phyloP scores from a whole-genome alignment of 2,113 vertebrate species.

The Alligator mississippiensis region DNA sequence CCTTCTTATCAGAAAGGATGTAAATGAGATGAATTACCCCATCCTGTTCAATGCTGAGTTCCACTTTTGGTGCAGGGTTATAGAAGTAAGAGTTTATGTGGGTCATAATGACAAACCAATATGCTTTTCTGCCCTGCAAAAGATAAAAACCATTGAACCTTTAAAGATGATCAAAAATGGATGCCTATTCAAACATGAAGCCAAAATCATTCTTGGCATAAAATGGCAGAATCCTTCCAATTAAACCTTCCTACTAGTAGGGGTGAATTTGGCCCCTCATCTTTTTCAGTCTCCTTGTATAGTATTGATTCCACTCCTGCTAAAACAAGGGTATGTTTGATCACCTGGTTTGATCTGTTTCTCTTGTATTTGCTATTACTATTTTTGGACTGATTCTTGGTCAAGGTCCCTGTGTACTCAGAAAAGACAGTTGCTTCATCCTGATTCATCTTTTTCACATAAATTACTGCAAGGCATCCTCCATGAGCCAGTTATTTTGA shows the following conservation, averaged over 20 bases:
- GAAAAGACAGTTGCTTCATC: not conserved
- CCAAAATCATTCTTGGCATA: not conserved
- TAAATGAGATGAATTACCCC: not conserved
- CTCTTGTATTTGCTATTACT: not conserved
- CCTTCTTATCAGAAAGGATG: not conserved
- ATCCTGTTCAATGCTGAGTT: not conserved
- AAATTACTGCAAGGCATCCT: fast-evolving
- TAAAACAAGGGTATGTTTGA: not conserved
- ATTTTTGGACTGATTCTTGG: fast-evolving
- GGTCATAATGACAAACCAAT: too few species aligned
- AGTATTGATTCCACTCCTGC: not conserved
- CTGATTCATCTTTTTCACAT: not conserved
- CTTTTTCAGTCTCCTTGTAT: not conserved
- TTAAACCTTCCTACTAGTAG: not conserved
- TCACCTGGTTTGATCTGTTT: fast-evolving
- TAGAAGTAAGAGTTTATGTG: not conserved
- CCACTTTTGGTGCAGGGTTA: not conserved
- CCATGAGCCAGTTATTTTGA: not conserved
- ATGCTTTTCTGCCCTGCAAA: not conserved
- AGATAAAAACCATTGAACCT: too few species aligned
- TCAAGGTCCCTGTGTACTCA: not conserved
- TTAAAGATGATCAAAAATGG: not conserved
- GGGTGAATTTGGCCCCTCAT: not conserved
- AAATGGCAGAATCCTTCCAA: not conserved
- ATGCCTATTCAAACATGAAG: not conserved